These are phyloP conservation scores for Caenorhabditis latens DNA, from an alignment of 1,140 invertebrate genomes.

Conservation along the genomic window DNA sequence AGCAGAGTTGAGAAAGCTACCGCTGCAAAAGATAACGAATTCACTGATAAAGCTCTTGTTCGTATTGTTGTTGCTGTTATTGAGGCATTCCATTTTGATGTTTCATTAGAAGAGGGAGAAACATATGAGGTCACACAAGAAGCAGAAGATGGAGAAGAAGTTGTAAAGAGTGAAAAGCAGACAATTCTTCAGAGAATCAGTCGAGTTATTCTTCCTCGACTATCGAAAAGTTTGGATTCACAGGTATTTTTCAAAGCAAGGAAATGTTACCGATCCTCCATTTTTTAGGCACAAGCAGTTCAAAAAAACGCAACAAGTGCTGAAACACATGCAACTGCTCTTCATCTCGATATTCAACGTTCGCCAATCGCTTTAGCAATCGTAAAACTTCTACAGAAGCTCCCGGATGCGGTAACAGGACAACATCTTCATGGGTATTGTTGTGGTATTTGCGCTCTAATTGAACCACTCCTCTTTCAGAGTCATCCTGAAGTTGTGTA, in stretches of 20 bases:
- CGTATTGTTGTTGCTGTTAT: constrained; percentile 87
- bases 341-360: constrained; percentile 89
- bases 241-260: constrained; percentile 58
- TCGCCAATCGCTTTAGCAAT: constrained; percentile 92
- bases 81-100: constrained; percentile 92
- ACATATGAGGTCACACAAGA: constrained; percentile 45
- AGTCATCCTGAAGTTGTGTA: constrained; percentile 89
- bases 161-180: constrained; percentile 75
- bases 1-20: constrained; percentile 83
- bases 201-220: constrained; percentile 67
- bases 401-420: constrained; percentile 84
- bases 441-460: constrained; percentile 53
- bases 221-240: constrained; percentile 71
- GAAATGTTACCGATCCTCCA: not conserved
- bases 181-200: constrained; percentile 56
- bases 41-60: constrained; percentile 76
- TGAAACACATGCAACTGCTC: constrained; percentile 76
- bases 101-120: constrained; percentile 77
- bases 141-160: constrained; percentile 68
- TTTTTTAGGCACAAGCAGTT: constrained; percentile 61
- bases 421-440: constrained; percentile 86
- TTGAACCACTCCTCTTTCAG: constrained; percentile 80
- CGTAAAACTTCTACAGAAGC: constrained; percentile 89
- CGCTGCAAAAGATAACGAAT: constrained; percentile 84
- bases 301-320: constrained; percentile 68